Percentiles rank a stretch among this genome's conserved stretches.
Evolutionary conservation across 1,140 invertebrate species (phyloP).

Genomic region (Hydropsyche tenuis): DNA sequence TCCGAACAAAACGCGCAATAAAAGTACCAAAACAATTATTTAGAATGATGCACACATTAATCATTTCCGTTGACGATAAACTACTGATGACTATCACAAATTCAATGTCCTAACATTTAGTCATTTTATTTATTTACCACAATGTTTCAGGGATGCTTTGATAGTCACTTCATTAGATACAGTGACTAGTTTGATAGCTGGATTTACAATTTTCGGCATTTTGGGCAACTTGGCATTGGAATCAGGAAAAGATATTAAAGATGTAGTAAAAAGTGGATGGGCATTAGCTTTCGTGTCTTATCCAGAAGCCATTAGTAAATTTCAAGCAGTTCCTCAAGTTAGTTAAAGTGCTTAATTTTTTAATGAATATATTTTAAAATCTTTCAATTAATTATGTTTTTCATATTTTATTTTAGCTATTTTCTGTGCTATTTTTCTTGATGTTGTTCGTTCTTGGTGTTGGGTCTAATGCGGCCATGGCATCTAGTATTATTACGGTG

Average conservation of each 20-base stretch:
- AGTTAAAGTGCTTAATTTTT: neutral
- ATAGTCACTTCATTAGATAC: slow-evolving; percentile 79
- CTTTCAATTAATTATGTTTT: neutral
- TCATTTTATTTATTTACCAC: slow-evolving; percentile 52
- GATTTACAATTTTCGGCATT: slow-evolving; percentile 86
- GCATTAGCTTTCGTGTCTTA: slow-evolving; percentile 87
- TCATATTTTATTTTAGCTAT: slow-evolving; percentile 66
- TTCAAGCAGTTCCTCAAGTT: slow-evolving; percentile 77
- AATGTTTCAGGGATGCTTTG: slow-evolving; percentile 71
- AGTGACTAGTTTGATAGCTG: slow-evolving; percentile 82
- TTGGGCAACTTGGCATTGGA: slow-evolving; percentile 76
- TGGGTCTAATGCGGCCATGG: slow-evolving; percentile 75
- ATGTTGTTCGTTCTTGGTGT: slow-evolving; percentile 84
- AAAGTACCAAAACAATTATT: no score
- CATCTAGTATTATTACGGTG: slow-evolving; percentile 71
- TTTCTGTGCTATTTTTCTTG: slow-evolving; percentile 87
- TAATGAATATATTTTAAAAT: neutral
- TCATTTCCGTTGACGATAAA: neutral
- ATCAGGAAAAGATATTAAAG: slow-evolving; percentile 59
- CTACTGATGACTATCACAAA: neutral
- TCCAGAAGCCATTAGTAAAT: slow-evolving; percentile 86
- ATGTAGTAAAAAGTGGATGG: slow-evolving; percentile 70
- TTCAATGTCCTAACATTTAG: neutral
- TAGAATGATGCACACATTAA: slow-evolving; percentile 60
- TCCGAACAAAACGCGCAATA: no score